A percentile compares a stretch with the other conserved stretches of the same genome.
Conservation (phyloP, 2,888 invertebrate species). For the Tetranychus piercei region DNA sequence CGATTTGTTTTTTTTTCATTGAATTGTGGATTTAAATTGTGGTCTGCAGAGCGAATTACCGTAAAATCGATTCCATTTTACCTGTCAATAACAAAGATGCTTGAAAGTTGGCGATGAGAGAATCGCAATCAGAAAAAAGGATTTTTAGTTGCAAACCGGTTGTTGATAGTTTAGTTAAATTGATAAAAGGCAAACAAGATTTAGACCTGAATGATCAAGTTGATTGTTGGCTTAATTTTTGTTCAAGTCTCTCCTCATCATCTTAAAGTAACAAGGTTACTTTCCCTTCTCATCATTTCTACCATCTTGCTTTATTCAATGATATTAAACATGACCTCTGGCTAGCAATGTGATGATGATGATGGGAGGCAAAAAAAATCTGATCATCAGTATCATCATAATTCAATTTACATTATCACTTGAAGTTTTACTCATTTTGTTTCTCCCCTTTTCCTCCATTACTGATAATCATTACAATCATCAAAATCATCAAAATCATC, state of each 20-base stretch:
- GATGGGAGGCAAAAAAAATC: not conserved
- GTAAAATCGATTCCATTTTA: not conserved
- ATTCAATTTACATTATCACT: not conserved
- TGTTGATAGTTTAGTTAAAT: not conserved
- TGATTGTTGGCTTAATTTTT: conserved; percentile 1
- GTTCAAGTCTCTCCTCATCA: not conserved
- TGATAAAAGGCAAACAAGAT: not conserved
- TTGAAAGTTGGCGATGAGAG: not conserved
- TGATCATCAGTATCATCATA: not conserved
- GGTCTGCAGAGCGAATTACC: not conserved
- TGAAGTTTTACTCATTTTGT: not conserved
- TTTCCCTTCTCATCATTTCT: not conserved
- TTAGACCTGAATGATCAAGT: not conserved
- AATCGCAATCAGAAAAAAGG: not conserved
- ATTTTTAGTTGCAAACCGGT: not conserved
- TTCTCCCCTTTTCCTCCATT: not conserved
- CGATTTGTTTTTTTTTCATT: too few relatives aligned
- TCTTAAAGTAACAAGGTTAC: not conserved
- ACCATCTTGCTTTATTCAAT: not conserved
- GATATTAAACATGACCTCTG: not conserved
- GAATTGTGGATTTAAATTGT: too few relatives aligned
- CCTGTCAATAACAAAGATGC: too few relatives aligned
- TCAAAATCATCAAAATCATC: too few relatives aligned
- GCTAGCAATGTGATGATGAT: not conserved
- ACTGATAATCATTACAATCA: too few relatives aligned